phyloP scores from a whole-genome alignment of 2,797 vertebrate genomes.

The Toxotes lorentzi region DNA sequence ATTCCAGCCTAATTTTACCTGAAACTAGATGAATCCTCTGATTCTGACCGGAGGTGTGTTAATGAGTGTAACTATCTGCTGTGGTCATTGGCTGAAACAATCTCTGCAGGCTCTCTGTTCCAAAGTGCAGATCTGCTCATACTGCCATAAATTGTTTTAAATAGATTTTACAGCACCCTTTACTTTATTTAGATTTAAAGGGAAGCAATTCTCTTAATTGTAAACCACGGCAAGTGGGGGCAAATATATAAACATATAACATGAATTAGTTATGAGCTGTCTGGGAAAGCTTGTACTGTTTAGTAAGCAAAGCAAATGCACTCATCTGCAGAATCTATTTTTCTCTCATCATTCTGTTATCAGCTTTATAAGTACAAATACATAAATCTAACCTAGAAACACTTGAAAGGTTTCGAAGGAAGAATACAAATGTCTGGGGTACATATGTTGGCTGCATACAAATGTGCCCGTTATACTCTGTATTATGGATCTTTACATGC shows the following conservation, averaged over 20 bases:
- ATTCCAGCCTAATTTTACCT: neutral
- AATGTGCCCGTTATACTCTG: constrained; percentile 8
- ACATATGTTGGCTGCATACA: constrained; percentile 47
- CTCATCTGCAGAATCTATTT: constrained; percentile 62
- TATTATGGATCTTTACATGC: constrained; percentile 31
- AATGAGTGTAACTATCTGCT: constrained; percentile 28
- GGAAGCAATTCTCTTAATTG: constrained; percentile 27
- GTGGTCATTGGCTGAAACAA: constrained; percentile 13
- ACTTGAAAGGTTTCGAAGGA: constrained; percentile 33
- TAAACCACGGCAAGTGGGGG: constrained; percentile 17
- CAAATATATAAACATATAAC: constrained; percentile 33
- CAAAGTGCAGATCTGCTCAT: neutral
- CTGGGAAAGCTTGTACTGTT: constrained; percentile 39
- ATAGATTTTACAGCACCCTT: constrained; percentile 15
- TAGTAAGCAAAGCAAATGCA: constrained; percentile 54
- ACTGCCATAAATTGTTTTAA: constrained; percentile 19
- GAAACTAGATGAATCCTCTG: constrained; percentile 16
- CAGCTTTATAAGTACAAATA: constrained; percentile 52
- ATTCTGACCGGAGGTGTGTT: constrained; percentile 10
- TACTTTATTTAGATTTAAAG: constrained; percentile 21
- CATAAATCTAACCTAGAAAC: constrained; percentile 62
- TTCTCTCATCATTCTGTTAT: constrained; percentile 60
- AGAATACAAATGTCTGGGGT: constrained; percentile 59
- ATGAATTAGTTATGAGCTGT: constrained; percentile 48
- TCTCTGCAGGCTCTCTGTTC: constrained; percentile 10